Evolutionary conservation across 2,113 vertebrate species (phyloP), one percentile per base, ranked within the genome.

Genomic region (Ceuthmochares aereus): DNA sequence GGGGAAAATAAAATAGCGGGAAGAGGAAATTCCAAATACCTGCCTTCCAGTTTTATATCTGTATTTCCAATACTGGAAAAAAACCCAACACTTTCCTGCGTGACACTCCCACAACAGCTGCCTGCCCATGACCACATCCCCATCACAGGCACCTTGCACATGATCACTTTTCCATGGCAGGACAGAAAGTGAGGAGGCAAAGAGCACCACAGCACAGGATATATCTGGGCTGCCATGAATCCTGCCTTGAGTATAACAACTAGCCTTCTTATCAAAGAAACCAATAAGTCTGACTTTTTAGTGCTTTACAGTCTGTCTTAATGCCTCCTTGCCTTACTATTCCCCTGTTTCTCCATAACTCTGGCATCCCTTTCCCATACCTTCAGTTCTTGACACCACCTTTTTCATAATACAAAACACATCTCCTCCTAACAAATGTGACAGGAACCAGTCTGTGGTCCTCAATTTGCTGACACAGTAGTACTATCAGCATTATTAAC

Each of bases 81-180:
- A 64, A 83, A 18, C 7, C 14, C 51, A 5, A 36, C 20, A 26
- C 51, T 49, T 70, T 58, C n/a, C 64, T 84, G 36, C 16, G 25
- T 8, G 49, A 23, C 10, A 9, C 7, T n/a, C 27, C 62, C 21
- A 47, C 10, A 66, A 23, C 4, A 73, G 37, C 42, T 70, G 59
- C 63, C 54, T 73, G 9, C 18, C 13, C 7, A 14, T 25, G 22
- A 21, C 54, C 8, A 2, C 40, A 49, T 19, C 37, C 60, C 43
- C 29, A 27, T 7, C 0, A 0, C 25, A 68, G 40, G 51, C 30
- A 87, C 21, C 29, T 67, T 4, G 0, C 20, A 36, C 43, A 27
- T 8, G 32, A 52, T 49, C 0, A 0, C 62, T 73, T 37, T 34
- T 34, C 40, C 34, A 7, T 1, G 7, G 30, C 34, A 77, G 7